Evolutionary conservation across 2,797 vertebrate genomes (phyloP), one percentile per base, ranked within the genome.

Genomic region (Triplophysa yarkandensis): DNA sequence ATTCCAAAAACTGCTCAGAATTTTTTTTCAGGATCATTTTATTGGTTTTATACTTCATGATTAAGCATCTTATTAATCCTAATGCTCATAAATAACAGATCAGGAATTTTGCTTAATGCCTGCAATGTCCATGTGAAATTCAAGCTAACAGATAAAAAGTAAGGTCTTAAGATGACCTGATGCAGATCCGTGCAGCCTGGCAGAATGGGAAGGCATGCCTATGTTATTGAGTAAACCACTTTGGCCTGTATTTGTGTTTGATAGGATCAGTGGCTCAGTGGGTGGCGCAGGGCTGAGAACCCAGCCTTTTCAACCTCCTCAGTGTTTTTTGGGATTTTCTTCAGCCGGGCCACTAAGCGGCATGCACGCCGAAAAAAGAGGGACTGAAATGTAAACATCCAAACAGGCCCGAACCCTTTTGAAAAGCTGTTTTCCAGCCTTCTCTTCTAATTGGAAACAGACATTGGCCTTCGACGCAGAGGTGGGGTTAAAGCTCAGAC

Each of bases 191-290:
- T 67, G 69, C 63, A 76, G 77, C 74, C 64, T 58, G 55, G 73
- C 71, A 71, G 60, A 71, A 67, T 62, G 74, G 60, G 61, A 44
- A 72, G 78, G 78, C 64, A 77, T 60, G 71, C 63, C 79, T 77
- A 77, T 61, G 78, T 75, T 76, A 81, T 62, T 77, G 74, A 79
- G 77, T 77, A 82, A 84, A 81, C 80, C 70, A 66, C 81, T 80
- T 76, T 77, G 77, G 79, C 77, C 79, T 79, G 77, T 79, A 79
- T 84, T 82, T 84, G 82, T 76, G 76, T 79, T 80, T 76, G 83
- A 82, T 84, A 79, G 71, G 74, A 81, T 82, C 83, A 68, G 81
- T 74, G 69, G 62, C 81, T 70, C 81, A 65, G 83, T 82, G 83
- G 83, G 81, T 82, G 81, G 74, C 66, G 41, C 46, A 72, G 77